These are phyloP conservation scores for Andricus grossulariae DNA, from an alignment of 1,140 invertebrate species.

Conservation along the genomic window DNA sequence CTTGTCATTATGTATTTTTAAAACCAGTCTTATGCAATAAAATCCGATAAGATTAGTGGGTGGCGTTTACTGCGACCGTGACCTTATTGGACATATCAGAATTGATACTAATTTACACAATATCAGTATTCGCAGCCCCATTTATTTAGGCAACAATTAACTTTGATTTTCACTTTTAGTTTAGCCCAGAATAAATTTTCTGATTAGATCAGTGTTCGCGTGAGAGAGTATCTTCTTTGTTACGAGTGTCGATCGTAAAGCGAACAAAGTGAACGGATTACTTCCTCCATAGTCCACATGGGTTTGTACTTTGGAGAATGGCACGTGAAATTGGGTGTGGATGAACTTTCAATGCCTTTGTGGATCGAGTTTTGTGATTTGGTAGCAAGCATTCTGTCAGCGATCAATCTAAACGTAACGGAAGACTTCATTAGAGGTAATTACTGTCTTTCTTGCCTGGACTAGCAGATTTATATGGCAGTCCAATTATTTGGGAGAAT, in stretches of 20 bases:
- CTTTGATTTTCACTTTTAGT: background rate
- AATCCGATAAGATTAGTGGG: no score
- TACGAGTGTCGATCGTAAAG: background rate
- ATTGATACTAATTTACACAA: no score
- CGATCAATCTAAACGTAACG: slow-evolving; percentile 8
- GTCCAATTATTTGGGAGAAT: background rate
- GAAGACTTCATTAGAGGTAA: slow-evolving; percentile 8
- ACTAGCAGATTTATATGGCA: background rate
- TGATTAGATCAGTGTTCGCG: slow-evolving; percentile 1
- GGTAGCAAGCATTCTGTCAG: slow-evolving; percentile 22
- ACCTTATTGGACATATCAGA: no score
- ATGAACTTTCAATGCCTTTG: slow-evolving; percentile 45
- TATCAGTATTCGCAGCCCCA: background rate
- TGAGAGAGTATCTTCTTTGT: slow-evolving; percentile 19
- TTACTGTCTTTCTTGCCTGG: background rate
- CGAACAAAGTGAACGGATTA: slow-evolving; percentile 37
- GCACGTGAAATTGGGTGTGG: slow-evolving; percentile 38
- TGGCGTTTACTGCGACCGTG: no score
- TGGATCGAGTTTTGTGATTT: slow-evolving; percentile 35
- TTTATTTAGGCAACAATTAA: background rate
- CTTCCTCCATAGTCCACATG: slow-evolving; percentile 5
- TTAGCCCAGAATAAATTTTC: slow-evolving; percentile 2
- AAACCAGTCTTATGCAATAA: no score
- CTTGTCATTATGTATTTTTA: no score
- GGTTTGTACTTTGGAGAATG: slow-evolving; percentile 30